These are phyloP conservation scores for Macrosteles quadrilineatus DNA, from an alignment of 1,140 invertebrate genomes.

Conservation along the genomic window DNA sequence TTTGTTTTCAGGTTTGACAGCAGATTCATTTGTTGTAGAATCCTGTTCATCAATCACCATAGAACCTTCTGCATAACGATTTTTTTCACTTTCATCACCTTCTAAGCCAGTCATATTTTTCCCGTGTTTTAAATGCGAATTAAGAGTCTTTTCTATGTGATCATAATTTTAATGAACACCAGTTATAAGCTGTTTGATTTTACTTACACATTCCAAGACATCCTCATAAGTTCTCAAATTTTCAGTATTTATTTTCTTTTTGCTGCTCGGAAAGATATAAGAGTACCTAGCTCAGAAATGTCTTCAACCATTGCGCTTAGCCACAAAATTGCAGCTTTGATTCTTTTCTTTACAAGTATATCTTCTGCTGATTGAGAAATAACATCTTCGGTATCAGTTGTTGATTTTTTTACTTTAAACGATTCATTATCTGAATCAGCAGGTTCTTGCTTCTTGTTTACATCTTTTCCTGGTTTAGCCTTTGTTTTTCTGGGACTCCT, in stretches of 20 bases:
- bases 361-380: background rate
- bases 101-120: background rate
- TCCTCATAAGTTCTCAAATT: background rate
- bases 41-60: background rate
- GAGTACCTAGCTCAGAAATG: background rate
- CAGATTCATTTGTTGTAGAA: background rate
- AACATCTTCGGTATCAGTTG: background rate
- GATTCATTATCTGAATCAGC: background rate
- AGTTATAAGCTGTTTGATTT: background rate
- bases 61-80: background rate
- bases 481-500: too few species aligned
- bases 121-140: background rate
- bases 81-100: background rate
- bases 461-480: background rate
- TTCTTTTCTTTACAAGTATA: background rate
- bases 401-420: background rate
- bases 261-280: background rate
- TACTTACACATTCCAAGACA: too few species aligned
- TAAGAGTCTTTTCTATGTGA: background rate
- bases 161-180: background rate
- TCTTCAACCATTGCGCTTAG: background rate
- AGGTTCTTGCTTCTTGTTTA: background rate
- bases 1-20: too few species aligned
- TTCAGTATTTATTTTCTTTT: background rate
- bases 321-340: background rate